Conservation (phyloP, 2,113 vertebrate species). For the Oncorhynchus kisutch region DNA sequence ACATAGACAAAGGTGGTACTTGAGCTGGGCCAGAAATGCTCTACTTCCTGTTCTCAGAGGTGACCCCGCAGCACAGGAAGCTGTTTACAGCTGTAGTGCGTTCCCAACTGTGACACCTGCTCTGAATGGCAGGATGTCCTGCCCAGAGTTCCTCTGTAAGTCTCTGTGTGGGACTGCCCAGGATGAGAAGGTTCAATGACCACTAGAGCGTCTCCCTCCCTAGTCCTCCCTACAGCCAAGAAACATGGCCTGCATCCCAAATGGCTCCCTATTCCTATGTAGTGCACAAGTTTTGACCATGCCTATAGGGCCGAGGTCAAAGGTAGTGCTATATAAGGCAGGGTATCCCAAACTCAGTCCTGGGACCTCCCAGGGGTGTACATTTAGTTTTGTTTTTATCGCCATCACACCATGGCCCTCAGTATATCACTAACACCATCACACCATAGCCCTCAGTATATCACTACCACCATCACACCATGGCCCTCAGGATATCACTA, state of each 20-base stretch:
- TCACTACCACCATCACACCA: too few species aligned
- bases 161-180: slow-evolving; percentile 62
- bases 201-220: slow-evolving; percentile 56
- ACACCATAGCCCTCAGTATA: too few species aligned
- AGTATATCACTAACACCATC: too few species aligned
- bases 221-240: slow-evolving; percentile 41
- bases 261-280: too few species aligned
- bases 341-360: not conserved
- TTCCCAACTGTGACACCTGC: slow-evolving; percentile 39
- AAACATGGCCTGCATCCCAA: not conserved
- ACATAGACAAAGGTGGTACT: slow-evolving; percentile 17
- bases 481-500: too few species aligned
- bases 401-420: too few species aligned
- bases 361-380: too few species aligned
- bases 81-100: slow-evolving; percentile 76
- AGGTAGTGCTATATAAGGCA: too few species aligned
- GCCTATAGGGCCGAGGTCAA: too few species aligned
- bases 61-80: slow-evolving; percentile 75
- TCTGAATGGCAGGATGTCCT: slow-evolving; percentile 93
- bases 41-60: slow-evolving; percentile 78
- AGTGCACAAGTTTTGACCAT: too few species aligned
- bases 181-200: slow-evolving; percentile 57
- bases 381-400: too few species aligned
- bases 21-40: slow-evolving; percentile 35
- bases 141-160: slow-evolving; percentile 60